phyloP scores from a whole-genome alignment of 2,888 invertebrate species.

The Dastarcus helophoroides region DNA sequence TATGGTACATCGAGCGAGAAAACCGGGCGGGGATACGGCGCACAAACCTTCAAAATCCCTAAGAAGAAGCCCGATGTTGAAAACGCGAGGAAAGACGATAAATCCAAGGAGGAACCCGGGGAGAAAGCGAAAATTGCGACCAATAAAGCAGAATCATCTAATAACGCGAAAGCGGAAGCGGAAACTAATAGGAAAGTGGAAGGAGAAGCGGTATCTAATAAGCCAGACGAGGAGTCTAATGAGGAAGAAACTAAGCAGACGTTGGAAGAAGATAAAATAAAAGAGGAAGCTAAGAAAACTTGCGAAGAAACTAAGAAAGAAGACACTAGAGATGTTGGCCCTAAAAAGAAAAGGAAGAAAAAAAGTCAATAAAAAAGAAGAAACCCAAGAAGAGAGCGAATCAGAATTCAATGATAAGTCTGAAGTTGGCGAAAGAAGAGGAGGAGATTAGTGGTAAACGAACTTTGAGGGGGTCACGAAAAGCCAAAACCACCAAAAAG shows the following conservation, averaged over 20 bases:
- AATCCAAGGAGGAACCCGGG: constrained; percentile 9
- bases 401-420: too few relatives aligned
- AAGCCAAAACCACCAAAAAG: too few relatives aligned
- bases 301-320: too few relatives aligned
- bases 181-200: constrained; percentile 42
- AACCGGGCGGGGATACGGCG: constrained; percentile 38
- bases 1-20: constrained; percentile 35
- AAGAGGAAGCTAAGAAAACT: constrained; percentile 2
- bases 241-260: constrained; percentile 33
- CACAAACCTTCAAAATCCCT: constrained; percentile 45
- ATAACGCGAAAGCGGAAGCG: constrained; percentile 25
- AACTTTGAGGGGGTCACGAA: too few relatives aligned
- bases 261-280: constrained; percentile 19
- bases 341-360: too few relatives aligned
- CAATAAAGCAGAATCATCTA: constrained; percentile 39
- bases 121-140: constrained; percentile 29
- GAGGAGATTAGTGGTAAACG: too few relatives aligned
- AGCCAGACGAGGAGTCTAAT: background rate
- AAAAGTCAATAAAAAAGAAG: constrained; percentile 11
- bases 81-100: constrained; percentile 10
- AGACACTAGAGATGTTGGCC: too few relatives aligned
- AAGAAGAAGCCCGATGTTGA: constrained; percentile 35
- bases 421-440: too few relatives aligned
- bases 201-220: constrained; percentile 25
- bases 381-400: too few relatives aligned